phyloP scores from a whole-genome alignment of 1,140 invertebrate genomes.

The Heliothis subflexa region DNA sequence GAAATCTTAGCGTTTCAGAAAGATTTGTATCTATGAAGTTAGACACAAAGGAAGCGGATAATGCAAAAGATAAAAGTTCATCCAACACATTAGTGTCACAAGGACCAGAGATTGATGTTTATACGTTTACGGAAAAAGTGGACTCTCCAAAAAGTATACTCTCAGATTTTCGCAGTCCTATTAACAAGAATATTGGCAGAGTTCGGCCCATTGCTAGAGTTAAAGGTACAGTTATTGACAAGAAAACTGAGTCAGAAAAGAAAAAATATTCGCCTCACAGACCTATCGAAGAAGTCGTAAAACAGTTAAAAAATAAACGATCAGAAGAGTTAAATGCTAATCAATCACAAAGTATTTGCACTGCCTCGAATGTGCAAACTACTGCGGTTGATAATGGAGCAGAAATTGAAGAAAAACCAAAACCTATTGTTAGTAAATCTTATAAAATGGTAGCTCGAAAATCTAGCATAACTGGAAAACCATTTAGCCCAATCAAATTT shows the following conservation, averaged over 20 bases:
- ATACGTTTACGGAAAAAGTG: slow-evolving; percentile 83
- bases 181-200: slow-evolving; percentile 80
- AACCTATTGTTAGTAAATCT: slow-evolving; percentile 81
- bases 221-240: slow-evolving; percentile 85
- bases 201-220: slow-evolving; percentile 84
- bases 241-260: slow-evolving; percentile 78
- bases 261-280: slow-evolving; percentile 83
- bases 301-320: slow-evolving; percentile 79
- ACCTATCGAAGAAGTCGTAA: slow-evolving; percentile 83
- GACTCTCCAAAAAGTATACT: slow-evolving; percentile 83
- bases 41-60: slow-evolving; percentile 76
- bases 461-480: slow-evolving; percentile 81
- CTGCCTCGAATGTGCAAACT: slow-evolving; percentile 54
- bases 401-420: slow-evolving; percentile 68
- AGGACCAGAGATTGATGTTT: slow-evolving; percentile 80
- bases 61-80: slow-evolving; percentile 69
- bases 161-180: slow-evolving; percentile 77
- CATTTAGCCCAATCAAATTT: slow-evolving; percentile 80
- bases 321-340: slow-evolving; percentile 68
- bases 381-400: slow-evolving; percentile 55
- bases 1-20: slow-evolving; percentile 78
- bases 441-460: slow-evolving; percentile 84
- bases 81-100: slow-evolving; percentile 74
- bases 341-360: slow-evolving; percentile 52
- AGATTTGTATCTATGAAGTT: slow-evolving; percentile 78